Conservation (phyloP, 2,797 vertebrate species). For the Syngnathus rostellatus region DNA sequence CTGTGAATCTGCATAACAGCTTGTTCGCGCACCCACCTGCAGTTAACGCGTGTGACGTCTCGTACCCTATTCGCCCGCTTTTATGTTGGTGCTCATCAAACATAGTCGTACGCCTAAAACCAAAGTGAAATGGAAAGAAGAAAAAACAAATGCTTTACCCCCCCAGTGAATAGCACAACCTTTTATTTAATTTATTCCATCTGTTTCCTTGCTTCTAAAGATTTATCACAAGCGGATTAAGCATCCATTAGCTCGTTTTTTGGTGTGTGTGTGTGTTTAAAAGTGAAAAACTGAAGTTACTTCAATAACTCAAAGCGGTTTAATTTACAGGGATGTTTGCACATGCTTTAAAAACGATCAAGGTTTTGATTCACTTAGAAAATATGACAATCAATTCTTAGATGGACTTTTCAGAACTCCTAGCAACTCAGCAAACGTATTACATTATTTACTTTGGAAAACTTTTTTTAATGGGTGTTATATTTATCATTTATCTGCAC, state of each 20-base stretch:
- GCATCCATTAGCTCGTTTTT: not conserved
- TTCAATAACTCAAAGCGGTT: not conserved
- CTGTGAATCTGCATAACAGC: conserved; percentile 17
- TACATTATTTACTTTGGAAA: not conserved
- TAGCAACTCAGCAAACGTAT: not conserved
- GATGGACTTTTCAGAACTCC: not conserved
- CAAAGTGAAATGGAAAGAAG: not conserved
- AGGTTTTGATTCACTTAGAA: not conserved
- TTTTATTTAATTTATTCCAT: not conserved
- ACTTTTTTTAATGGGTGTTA: not conserved
- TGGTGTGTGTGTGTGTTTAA: not conserved
- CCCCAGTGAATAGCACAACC: not conserved
- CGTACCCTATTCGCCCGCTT: not conserved
- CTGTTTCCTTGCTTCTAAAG: not conserved
- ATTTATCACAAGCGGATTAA: not conserved
- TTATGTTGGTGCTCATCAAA: not conserved
- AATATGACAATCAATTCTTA: not conserved
- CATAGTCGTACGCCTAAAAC: not conserved
- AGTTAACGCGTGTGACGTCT: conserved; percentile 5
- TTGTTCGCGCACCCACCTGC: conserved; percentile 4
- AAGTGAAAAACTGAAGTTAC: not conserved
- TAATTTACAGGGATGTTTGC: not conserved
- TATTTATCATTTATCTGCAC: not conserved
- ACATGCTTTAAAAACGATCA: not conserved
- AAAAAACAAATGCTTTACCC: not conserved